These are phyloP conservation scores for Eudemis profundana DNA, from an alignment of 2,888 invertebrate species.

Conservation along the genomic window DNA sequence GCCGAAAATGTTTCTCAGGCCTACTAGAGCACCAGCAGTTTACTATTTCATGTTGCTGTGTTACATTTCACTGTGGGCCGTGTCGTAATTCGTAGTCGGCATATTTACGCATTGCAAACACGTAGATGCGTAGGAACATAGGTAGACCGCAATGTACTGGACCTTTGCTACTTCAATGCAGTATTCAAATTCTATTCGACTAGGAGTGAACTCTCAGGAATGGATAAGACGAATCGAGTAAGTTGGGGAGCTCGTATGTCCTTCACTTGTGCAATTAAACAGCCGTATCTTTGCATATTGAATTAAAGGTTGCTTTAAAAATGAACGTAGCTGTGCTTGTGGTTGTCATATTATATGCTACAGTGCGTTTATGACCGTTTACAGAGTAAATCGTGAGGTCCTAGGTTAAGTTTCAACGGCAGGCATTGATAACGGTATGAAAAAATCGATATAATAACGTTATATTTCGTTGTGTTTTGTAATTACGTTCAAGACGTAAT, in stretches of 20 bases:
- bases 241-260: neutral
- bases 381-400: no score
- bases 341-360: constrained; percentile 50
- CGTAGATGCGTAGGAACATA: constrained; percentile 53
- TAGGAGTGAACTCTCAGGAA: constrained; percentile 65
- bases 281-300: neutral
- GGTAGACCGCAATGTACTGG: constrained; percentile 47
- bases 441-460: no score
- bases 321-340: constrained; percentile 50
- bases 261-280: neutral
- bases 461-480: no score
- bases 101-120: constrained; percentile 57
- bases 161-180: constrained; percentile 57
- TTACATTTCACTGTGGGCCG: constrained; percentile 49
- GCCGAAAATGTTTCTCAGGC: constrained; percentile 49
- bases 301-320: neutral
- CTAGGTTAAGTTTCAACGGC: no score
- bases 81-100: constrained; percentile 44
- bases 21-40: constrained; percentile 47
- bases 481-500: no score
- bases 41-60: constrained; percentile 52
- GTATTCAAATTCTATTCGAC: constrained; percentile 72
- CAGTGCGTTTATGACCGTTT: no score
- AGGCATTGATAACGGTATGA: no score
- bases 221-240: constrained; percentile 73